These are phyloP conservation scores for Phorcus lineatus DNA, from an alignment of 2,888 invertebrate species.

Conservation along the genomic window DNA sequence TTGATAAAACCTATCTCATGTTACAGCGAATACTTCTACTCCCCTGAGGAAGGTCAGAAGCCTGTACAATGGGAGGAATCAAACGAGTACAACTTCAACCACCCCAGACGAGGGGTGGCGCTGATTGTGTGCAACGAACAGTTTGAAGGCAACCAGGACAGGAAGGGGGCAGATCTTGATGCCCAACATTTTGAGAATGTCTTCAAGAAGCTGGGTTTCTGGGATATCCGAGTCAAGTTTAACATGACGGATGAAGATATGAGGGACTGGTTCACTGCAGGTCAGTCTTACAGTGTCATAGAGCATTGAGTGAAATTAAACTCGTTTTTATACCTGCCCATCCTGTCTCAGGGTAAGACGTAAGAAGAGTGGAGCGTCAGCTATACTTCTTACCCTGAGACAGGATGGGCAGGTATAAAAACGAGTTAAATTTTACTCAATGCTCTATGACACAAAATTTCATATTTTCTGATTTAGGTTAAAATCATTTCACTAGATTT, in stretches of 20 bases:
- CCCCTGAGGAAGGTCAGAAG: background rate
- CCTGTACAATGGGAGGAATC: slow-evolving; percentile 36
- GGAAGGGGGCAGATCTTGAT: slow-evolving; percentile 89
- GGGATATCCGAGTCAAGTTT: slow-evolving; percentile 81
- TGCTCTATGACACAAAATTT: too few relatives aligned
- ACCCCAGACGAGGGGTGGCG: slow-evolving; percentile 86
- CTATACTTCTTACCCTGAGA: too few relatives aligned
- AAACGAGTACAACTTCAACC: slow-evolving; percentile 88
- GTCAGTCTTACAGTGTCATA: background rate
- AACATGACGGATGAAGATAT: background rate
- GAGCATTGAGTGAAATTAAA: too few relatives aligned
- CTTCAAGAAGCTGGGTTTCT: slow-evolving; percentile 79
- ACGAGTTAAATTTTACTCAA: too few relatives aligned
- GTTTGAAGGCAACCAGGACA: slow-evolving; percentile 78
- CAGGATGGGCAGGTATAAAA: too few relatives aligned
- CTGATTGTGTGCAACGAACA: slow-evolving; percentile 92
- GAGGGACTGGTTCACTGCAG: slow-evolving; percentile 2
- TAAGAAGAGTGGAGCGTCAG: too few relatives aligned
- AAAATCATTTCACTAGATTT: too few relatives aligned
- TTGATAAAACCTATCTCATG: too few relatives aligned
- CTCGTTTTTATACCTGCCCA: too few relatives aligned
- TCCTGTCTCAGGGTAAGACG: too few relatives aligned
- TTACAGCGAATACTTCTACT: too few relatives aligned
- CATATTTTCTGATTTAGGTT: too few relatives aligned
- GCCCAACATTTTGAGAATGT: slow-evolving; percentile 82